Evolutionary conservation across 2,888 invertebrate species (phyloP).

Genomic region (Bibio marci): DNA sequence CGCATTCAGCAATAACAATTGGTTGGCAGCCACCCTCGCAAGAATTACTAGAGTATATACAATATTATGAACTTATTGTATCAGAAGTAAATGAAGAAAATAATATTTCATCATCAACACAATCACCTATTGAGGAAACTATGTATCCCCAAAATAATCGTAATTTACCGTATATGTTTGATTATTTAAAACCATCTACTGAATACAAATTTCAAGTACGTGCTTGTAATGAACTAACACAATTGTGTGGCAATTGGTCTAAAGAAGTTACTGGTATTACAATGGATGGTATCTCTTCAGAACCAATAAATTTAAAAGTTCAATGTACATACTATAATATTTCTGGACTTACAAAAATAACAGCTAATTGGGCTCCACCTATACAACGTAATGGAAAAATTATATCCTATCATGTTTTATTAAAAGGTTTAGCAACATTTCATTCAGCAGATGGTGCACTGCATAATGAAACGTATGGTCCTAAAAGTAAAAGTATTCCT

Average conservation of each 20-base stretch:
- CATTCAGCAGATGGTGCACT: slow-evolving; percentile 32
- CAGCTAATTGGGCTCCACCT: slow-evolving; percentile 58
- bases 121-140: slow-evolving; percentile 32
- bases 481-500: slow-evolving; percentile 39
- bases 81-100: slow-evolving; percentile 36
- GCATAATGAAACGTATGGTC: slow-evolving; percentile 37
- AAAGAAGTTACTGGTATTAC: slow-evolving; percentile 62
- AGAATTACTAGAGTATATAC: slow-evolving; percentile 49
- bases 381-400: slow-evolving; percentile 60
- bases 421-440: slow-evolving; percentile 38
- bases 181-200: slow-evolving; percentile 56
- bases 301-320: slow-evolving; percentile 49
- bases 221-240: slow-evolving; percentile 65
- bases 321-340: slow-evolving; percentile 45
- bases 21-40: slow-evolving; percentile 56
- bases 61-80: slow-evolving; percentile 55
- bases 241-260: slow-evolving; percentile 63
- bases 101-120: slow-evolving; percentile 13
- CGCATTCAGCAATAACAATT: slow-evolving; percentile 56
- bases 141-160: slow-evolving; percentile 44
- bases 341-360: slow-evolving; percentile 36
- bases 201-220: slow-evolving; percentile 63
- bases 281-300: slow-evolving; percentile 62
- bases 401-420: slow-evolving; percentile 50
- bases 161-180: slow-evolving; percentile 60